Evolutionary conservation across 2,888 invertebrate genomes (phyloP), one percentile per base, ranked within the genome.

Genomic region (Penaeus monodon): DNA sequence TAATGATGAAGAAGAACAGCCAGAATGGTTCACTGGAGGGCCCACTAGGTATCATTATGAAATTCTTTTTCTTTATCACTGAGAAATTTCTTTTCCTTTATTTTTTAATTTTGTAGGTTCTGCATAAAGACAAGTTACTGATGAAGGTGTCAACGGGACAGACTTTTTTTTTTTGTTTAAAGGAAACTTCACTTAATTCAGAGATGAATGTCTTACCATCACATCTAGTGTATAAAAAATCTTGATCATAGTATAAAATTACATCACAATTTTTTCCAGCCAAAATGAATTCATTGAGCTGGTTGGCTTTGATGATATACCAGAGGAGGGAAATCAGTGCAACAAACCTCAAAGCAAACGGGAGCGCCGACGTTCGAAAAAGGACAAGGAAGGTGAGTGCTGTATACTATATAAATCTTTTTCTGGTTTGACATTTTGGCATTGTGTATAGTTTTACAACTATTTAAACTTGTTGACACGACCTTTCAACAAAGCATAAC

Each of bases 201-300:
- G 44, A 44, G 8, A 44, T 8, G 8, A 44, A 10, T 44, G 44
- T 44, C 44, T 38, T 38, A 10, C 6, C 44, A 44, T 6, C 44
- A 44, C 44, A 44, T 44, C 44, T 44, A 44, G 10, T 44, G 44
- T 44, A n/a, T 44, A 0, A 8, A 44, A 44, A 38, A 38, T 38
- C 38, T 10, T 57, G 2, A 57, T 57, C 17, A 20, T 57, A 57
- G 10, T 57, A 17, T 57, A 20, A 17, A 57, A 57, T 57, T 57
- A 57, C 1, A 57, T 57, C 17, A 57, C 14, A 57, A 14, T 57
- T 79, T 63, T 66, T 81, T 84, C 44, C 89, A 97, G 97, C 89
- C 96, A 97, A 92, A 93, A 95, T 91, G 98, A 98, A 91, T 97
- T 97, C 66, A 98, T 98, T 91, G 98, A 98, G 92, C 93, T 98